These are phyloP conservation scores for Pardalotus punctatus DNA, from an alignment of 2,113 vertebrate genomes.

Conservation along the genomic window DNA sequence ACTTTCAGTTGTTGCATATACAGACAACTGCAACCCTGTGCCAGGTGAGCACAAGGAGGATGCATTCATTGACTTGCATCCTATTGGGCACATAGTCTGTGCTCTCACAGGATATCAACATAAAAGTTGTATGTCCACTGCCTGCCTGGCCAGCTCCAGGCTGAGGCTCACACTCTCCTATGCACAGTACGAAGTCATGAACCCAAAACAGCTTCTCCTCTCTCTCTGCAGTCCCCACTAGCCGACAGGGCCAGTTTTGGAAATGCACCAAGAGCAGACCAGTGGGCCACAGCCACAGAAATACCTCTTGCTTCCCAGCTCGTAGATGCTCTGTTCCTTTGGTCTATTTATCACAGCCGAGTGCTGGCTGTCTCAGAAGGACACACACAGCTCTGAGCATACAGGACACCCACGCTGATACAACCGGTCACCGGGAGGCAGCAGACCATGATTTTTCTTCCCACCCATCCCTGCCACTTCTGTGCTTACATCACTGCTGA, in stretches of 20 bases:
- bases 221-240: rapidly evolving
- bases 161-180: background rate
- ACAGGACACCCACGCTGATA: rapidly evolving
- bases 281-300: background rate
- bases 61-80: background rate
- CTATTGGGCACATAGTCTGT: background rate
- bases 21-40: background rate
- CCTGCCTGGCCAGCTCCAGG: background rate
- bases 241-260: background rate
- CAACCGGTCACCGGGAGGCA: background rate
- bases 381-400: background rate
- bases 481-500: background rate
- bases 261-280: background rate
- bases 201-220: background rate
- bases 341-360: background rate
- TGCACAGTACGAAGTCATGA: background rate
- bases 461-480: background rate
- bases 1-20: background rate
- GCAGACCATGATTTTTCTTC: background rate
- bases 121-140: rapidly evolving
- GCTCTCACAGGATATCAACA: background rate
- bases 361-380: rapidly evolving
- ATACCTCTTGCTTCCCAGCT: background rate
- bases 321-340: background rate
- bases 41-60: background rate